Evolutionary conservation across 30 jellyfish, hydroid and myxozoan genomes (phyloP), one percentile per base, ranked within the genome.

Genomic region (Cassiopea andromeda): DNA sequence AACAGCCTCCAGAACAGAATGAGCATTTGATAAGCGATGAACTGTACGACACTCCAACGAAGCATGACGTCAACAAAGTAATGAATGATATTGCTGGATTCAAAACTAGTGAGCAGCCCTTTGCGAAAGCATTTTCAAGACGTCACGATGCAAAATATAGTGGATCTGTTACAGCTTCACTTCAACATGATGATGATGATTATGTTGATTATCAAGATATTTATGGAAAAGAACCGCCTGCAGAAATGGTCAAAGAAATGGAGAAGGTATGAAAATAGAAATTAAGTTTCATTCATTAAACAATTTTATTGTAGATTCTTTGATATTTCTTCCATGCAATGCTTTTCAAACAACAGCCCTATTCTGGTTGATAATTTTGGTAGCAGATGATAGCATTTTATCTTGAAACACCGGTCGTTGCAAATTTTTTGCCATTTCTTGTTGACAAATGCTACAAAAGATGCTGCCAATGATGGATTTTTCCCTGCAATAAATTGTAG

Each of bases 191-290:
- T 50, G 98, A 94, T 44, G 98, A 94, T 79, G 98, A 94, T 78
- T 94, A 94, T 81, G 96, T 94, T 67, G 98, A 94, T 57, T 94
- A 94, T 90, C 97, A 94, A 79, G 98, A 94, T 54, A 94, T 94
- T 8, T 94, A 93, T 91, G 95, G 97, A 81, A 87, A 87, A 49
- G 97, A 94, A 60, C 97, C 98, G 19, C 98, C 98, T 5, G 73
- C 91, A 9, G 97, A 90, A 80, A 49, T 94, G 57, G 92, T 88
- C 57, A 87, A 84, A 61, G 97, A 81, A 78, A 94, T 88, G 92
- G 96, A 88, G 8, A 84, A 92, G 93, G 98, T 92, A 61, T 45
- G 82, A 74, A 15, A 16, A 9, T 2, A 64, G 27, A 2, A 14
- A 5, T 7, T 13, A 64, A 46, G 43, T 47, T 78, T 43, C n/a